Evolutionary conservation across 2,888 invertebrate genomes (phyloP).

Genomic region (Drosophila mercatorum): DNA sequence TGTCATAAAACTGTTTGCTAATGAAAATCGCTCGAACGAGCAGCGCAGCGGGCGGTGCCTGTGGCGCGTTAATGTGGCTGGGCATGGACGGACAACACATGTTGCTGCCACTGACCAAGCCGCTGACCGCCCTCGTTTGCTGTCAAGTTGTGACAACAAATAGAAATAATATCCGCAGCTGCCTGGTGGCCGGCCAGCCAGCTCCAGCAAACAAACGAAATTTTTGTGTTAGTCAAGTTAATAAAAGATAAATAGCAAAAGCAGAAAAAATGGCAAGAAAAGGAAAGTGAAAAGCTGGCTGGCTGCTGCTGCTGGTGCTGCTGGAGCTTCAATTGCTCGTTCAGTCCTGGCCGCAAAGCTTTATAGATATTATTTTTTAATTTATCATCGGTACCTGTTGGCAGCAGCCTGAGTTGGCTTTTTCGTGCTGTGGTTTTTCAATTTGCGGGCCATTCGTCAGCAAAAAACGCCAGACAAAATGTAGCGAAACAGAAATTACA

Average conservation of each 20-base stretch:
- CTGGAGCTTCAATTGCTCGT: constrained; percentile 15
- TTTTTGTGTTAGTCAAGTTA: constrained; percentile 30
- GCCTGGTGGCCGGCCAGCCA: constrained; percentile 5
- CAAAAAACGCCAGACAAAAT: constrained; percentile 41
- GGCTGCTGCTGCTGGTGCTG: too few species aligned
- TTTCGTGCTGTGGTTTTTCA: constrained; percentile 50
- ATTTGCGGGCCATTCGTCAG: constrained; percentile 35
- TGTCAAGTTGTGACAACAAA: constrained; percentile 21
- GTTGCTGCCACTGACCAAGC: neutral
- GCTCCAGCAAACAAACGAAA: constrained; percentile 40
- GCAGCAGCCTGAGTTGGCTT: constrained; percentile 2
- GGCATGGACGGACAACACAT: constrained; percentile 21
- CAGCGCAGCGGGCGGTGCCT: neutral
- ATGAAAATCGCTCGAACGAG: neutral
- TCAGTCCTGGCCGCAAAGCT: constrained; percentile 32
- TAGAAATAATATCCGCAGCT: constrained; percentile 51
- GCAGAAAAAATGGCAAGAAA: too few species aligned
- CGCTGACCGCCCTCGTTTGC: neutral
- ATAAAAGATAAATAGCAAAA: constrained; percentile 2
- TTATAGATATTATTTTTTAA: constrained; percentile 70
- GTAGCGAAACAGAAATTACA: constrained; percentile 4
- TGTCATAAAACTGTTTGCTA: constrained; percentile 7
- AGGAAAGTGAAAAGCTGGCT: constrained; percentile 15
- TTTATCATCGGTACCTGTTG: constrained; percentile 72
- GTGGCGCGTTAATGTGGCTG: neutral